Conservation (phyloP, 2,113 vertebrate species). For the Malurus melanocephalus region DNA sequence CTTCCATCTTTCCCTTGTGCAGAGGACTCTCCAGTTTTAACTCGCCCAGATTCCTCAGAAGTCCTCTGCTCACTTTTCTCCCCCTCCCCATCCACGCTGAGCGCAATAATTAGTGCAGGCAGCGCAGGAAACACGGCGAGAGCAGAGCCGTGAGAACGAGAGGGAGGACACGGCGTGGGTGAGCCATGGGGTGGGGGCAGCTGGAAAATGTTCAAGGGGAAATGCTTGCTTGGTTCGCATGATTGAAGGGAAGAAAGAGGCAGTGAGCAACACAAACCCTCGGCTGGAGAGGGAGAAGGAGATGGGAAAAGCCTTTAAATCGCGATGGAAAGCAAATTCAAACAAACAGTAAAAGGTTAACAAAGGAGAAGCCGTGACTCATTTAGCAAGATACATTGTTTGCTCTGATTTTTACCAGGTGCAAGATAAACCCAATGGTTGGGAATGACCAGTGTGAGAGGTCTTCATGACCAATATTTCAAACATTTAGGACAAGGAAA, state of each 20-base stretch:
- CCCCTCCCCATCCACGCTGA: not conserved
- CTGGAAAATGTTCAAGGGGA: slow-evolving; percentile 29
- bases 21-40: not conserved
- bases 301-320: slow-evolving; percentile 28
- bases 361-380: not conserved
- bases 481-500: not conserved
- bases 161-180: not conserved
- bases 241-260: not conserved
- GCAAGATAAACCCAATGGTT: not conserved
- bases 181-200: not conserved
- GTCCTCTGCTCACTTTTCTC: not conserved
- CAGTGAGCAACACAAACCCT: not conserved
- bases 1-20: not conserved
- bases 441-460: not conserved
- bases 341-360: slow-evolving; percentile 17
- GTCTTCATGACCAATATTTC: not conserved
- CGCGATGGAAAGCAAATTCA: not conserved
- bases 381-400: not conserved
- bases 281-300: slow-evolving; percentile 12
- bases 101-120: slow-evolving; percentile 21
- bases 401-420: not conserved
- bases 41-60: not conserved
- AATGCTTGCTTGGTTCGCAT: not conserved
- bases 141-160: not conserved
- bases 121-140: not conserved